A percentile compares a stretch with the other conserved stretches of the same genome.
phyloP scores from a whole-genome alignment of 2,888 invertebrate species.

The Homarus gammarus region DNA sequence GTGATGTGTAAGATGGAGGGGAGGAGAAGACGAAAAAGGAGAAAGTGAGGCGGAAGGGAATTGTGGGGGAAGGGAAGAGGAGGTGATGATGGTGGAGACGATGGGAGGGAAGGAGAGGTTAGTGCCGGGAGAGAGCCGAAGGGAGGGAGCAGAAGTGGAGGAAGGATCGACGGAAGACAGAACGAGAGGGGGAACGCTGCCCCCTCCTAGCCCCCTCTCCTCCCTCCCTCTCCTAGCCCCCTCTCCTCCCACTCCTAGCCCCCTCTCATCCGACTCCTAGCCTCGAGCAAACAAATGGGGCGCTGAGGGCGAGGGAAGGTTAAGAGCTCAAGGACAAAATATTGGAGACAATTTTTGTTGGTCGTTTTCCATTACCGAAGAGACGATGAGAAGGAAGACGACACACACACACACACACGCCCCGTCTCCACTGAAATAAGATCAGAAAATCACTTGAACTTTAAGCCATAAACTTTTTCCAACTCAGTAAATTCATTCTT shows the following conservation, averaged over 20 bases:
- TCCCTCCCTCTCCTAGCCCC: neutral
- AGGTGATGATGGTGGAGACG: neutral
- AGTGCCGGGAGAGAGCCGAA: neutral
- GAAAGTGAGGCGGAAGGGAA: neutral
- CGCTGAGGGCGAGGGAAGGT: neutral
- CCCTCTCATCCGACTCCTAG: neutral
- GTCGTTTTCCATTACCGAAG: neutral
- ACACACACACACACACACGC: no score
- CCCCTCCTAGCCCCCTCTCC: neutral
- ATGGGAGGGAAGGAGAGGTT: neutral
- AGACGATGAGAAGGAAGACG: no score
- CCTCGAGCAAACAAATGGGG: conserved; percentile 29
- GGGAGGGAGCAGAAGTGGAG: neutral
- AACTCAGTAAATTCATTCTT: no score
- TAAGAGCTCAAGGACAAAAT: conserved; percentile 15
- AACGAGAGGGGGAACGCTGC: neutral
- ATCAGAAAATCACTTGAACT: no score
- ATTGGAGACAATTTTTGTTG: neutral
- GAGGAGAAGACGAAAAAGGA: neutral
- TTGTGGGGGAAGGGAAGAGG: neutral
- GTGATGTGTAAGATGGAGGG: neutral
- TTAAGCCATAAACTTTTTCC: no score
- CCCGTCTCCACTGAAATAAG: no score
- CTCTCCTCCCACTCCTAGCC: neutral
- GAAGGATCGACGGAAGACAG: neutral